Evolutionary conservation across 2,888 invertebrate genomes (phyloP).

Genomic region (Ormyrus labotus): DNA sequence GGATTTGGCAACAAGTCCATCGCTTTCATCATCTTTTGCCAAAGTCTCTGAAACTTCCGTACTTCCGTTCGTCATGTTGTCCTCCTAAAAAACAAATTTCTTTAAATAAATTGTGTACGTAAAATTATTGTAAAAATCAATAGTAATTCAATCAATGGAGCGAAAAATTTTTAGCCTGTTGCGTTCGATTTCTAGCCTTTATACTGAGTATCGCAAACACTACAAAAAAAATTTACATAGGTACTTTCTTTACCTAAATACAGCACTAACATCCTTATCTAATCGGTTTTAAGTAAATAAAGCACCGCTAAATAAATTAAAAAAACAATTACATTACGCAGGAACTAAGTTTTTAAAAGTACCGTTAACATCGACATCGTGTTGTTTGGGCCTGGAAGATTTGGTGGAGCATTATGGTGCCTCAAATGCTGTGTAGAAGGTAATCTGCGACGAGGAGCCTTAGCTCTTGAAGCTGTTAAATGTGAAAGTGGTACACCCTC

Average conservation of each 20-base stretch:
- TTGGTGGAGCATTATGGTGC: conserved; percentile 59
- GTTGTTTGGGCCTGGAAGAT: conserved; percentile 13
- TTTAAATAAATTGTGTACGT: no score
- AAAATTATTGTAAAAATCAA: background rate
- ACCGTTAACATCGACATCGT: conserved; percentile 19
- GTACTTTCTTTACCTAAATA: no score
- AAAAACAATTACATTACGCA: background rate
- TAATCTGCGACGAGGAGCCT: conserved; percentile 82
- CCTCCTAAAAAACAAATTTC: conserved; percentile 62
- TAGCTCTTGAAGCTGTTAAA: conserved; percentile 78
- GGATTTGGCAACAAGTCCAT: conserved; percentile 65
- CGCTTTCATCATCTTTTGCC: conserved; percentile 68
- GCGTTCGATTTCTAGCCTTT: no score
- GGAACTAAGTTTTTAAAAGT: background rate
- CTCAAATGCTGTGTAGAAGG: conserved; percentile 78
- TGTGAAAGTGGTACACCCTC: conserved; percentile 76
- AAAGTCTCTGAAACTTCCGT: conserved; percentile 66
- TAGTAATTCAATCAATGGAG: background rate
- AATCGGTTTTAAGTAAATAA: no score
- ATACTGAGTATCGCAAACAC: no score
- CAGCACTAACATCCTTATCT: no score
- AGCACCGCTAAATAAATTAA: background rate
- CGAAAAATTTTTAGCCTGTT: no score
- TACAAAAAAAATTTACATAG: no score
- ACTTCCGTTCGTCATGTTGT: conserved; percentile 72